phyloP scores from a whole-genome alignment of 2,888 invertebrate genomes.

The Diploptera punctata region DNA sequence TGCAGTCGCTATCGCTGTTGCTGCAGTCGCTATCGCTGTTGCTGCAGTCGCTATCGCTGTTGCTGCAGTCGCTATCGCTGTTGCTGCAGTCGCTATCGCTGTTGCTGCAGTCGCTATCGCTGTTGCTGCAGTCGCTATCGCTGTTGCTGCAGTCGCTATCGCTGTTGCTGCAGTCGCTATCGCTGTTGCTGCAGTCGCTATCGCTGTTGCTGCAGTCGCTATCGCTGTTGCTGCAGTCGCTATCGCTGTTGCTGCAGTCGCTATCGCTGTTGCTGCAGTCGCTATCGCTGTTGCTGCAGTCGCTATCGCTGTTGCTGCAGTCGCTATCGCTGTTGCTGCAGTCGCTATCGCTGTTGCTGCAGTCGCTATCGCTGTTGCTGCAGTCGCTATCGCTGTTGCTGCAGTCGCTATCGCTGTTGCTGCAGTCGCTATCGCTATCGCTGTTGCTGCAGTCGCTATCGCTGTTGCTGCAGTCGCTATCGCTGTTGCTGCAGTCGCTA shows the following conservation, averaged over 20 bases:
- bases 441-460: neutral
- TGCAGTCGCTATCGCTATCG: neutral
- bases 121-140: neutral
- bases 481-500: conserved; percentile 5
- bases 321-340: neutral
- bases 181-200: neutral
- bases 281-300: neutral
- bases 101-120: neutral
- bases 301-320: neutral
- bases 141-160: neutral
- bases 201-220: neutral
- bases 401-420: neutral
- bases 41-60: neutral
- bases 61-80: neutral
- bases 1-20: neutral
- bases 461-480: neutral
- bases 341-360: conserved; percentile 5
- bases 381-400: neutral
- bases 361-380: too few relatives aligned
- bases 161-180: neutral
- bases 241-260: conserved; percentile 1
- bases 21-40: neutral
- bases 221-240: too few relatives aligned
- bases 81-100: conserved; percentile 5
- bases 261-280: conserved; percentile 1